Percentiles rank a stretch among this genome's conserved stretches.
Conservation (phyloP, 2,797 vertebrate genomes). For the Poeciliopsis turneri region DNA sequence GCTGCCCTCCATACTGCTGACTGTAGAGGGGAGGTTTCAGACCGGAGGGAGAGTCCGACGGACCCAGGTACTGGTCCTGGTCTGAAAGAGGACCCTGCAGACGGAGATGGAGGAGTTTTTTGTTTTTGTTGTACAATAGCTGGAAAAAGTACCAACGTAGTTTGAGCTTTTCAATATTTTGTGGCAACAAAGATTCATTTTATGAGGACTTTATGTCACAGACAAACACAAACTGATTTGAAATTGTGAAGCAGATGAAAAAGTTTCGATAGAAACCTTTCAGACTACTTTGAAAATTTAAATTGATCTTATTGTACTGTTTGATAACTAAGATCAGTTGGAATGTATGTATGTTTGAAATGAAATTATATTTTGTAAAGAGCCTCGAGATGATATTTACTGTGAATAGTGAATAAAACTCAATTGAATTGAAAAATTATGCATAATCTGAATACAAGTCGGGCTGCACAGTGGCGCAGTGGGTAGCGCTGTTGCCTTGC, state of each 20-base stretch:
- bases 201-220: not conserved
- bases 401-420: too few relatives aligned
- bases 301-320: too few relatives aligned
- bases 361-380: too few relatives aligned
- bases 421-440: not conserved
- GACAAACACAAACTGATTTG: not conserved
- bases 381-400: too few relatives aligned
- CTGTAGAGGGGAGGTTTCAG: conserved; percentile 89
- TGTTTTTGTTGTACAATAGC: not conserved
- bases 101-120: not conserved
- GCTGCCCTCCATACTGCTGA: conserved; percentile 84
- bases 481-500: too few relatives aligned
- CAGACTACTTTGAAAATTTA: too few relatives aligned
- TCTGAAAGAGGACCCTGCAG: conserved; percentile 86
- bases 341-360: too few relatives aligned
- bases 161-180: not conserved
- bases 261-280: not conserved
- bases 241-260: not conserved
- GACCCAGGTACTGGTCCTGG: conserved; percentile 85
- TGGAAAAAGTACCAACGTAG: not conserved
- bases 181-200: not conserved
- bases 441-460: not conserved
- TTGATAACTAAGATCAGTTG: too few relatives aligned
- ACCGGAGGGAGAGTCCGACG: conserved; percentile 84
- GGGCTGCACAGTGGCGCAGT: too few relatives aligned